These are phyloP conservation scores for Esperia sulphurella DNA, from an alignment of 2,888 invertebrate species.

Conservation along the genomic window DNA sequence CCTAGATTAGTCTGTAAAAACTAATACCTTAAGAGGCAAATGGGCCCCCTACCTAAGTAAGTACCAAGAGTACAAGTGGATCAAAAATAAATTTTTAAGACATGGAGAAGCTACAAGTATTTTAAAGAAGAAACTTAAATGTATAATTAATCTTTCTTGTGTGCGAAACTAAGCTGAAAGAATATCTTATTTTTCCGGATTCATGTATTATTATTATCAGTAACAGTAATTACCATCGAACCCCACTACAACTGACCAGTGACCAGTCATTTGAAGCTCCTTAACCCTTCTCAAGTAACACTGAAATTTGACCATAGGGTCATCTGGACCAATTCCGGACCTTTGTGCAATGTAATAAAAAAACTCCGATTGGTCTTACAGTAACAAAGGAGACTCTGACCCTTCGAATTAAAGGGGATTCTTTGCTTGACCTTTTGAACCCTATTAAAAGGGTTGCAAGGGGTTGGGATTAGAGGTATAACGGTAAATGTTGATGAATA, in stretches of 20 bases:
- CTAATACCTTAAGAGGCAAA: too few relatives aligned
- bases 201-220: too few relatives aligned
- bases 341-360: slow-evolving; percentile 26
- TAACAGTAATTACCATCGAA: slow-evolving; percentile 20
- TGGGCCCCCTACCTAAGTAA: too few relatives aligned
- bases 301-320: slow-evolving; percentile 60
- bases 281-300: slow-evolving; percentile 55
- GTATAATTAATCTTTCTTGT: too few relatives aligned
- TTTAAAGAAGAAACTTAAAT: too few relatives aligned
- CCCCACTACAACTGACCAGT: slow-evolving; percentile 39
- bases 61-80: too few relatives aligned
- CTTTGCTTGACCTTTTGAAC: slow-evolving; percentile 47
- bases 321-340: slow-evolving; percentile 65
- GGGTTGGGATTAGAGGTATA: slow-evolving; percentile 59
- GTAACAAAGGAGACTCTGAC: slow-evolving; percentile 47
- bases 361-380: slow-evolving; percentile 57
- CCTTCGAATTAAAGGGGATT: slow-evolving; percentile 46
- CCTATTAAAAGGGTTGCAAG: slow-evolving; percentile 28
- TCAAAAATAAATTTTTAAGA: too few relatives aligned
- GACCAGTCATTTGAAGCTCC: slow-evolving; percentile 3
- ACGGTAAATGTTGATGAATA: slow-evolving; percentile 32
- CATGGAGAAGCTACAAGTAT: too few relatives aligned
- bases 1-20: too few relatives aligned
- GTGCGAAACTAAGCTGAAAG: too few relatives aligned
- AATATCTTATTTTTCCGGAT: too few relatives aligned